Evolutionary conservation across 2,888 invertebrate genomes (phyloP).

Genomic region (Hypsopygia costalis): DNA sequence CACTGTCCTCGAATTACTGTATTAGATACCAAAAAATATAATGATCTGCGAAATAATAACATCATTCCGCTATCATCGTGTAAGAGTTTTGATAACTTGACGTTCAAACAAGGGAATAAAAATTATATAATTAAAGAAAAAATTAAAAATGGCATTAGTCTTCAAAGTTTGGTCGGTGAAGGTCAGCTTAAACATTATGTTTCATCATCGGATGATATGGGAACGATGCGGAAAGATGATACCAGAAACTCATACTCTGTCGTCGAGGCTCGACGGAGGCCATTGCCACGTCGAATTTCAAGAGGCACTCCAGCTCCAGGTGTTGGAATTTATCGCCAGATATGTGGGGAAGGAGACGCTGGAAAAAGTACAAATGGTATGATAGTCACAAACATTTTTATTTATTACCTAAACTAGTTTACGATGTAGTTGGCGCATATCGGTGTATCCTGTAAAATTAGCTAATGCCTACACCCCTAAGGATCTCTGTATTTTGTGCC

Average conservation of each 20-base stretch:
- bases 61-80: conserved; percentile 53
- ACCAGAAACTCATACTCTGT: conserved; percentile 63
- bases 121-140: conserved; percentile 36
- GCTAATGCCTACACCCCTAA: too few species aligned
- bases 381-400: conserved; percentile 9
- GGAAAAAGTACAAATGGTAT: conserved; percentile 44
- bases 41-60: conserved; percentile 65
- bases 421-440: too few species aligned
- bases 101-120: conserved; percentile 43
- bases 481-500: too few species aligned
- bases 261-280: conserved; percentile 50
- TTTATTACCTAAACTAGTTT: too few species aligned
- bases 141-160: conserved; percentile 57
- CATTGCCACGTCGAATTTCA: conserved; percentile 44
- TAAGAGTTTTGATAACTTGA: conserved; percentile 73
- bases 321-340: conserved; percentile 64
- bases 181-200: conserved; percentile 57
- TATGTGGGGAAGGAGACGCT: conserved; percentile 47
- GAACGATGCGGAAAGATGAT: conserved; percentile 39
- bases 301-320: conserved; percentile 55
- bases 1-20: conserved; percentile 62
- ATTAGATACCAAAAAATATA: conserved; percentile 58
- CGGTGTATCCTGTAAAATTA: too few species aligned
- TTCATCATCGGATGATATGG: conserved; percentile 48
- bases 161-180: conserved; percentile 63